Evolutionary conservation across 1,140 invertebrate genomes (phyloP), one percentile per base, ranked within the genome.

Genomic region (Chironomus striatipennis): DNA sequence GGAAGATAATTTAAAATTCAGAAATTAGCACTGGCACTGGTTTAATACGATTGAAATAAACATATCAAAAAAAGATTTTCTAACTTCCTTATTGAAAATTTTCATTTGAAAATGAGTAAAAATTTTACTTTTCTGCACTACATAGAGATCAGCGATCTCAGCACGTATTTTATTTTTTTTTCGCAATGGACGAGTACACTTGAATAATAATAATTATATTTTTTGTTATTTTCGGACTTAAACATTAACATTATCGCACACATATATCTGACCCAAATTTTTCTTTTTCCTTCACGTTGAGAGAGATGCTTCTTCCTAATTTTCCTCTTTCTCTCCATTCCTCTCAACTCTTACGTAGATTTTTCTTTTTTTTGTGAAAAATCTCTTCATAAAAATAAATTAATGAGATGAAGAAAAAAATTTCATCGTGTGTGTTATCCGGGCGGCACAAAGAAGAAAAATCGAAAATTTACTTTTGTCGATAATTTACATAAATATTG

Each of bases 371-470:
- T n/a, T 57, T n/a, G 12, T 34, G 24, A 34, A 34, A 34, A 34
- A 34, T 34, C 24, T 34, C 24, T n/a, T n/a, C 47, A 57, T n/a
- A 57, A 57, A 57, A n/a, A 57, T 57, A 57, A 57, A 57, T 57
- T 57, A 57, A 57, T 57, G n/a, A 15, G 47, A 57, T 57, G 47
- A 57, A 57, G n/a, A 57, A 57, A 12, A 12, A n/a, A 15, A 12
- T 57, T 57, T 57, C 47, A n/a, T 57, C 47, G 47, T 57, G 47
- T 57, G 47, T n/a, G 47, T 57, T 57, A 57, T 57, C 47, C 47
- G 47, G 47, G 47, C 47, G 47, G 47, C 47, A 57, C 47, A 57
- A 57, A 57, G n/a, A 12, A 15, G 8, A 57, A 57, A 57, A 57
- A 57, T 5, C 12, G 47, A 15, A n/a, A 12, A 57, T 12, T n/a